Evolutionary conservation across 37 sponge, comb jelly and placozoan species (phyloP).

Genomic region (Aplysina aerophoba): DNA sequence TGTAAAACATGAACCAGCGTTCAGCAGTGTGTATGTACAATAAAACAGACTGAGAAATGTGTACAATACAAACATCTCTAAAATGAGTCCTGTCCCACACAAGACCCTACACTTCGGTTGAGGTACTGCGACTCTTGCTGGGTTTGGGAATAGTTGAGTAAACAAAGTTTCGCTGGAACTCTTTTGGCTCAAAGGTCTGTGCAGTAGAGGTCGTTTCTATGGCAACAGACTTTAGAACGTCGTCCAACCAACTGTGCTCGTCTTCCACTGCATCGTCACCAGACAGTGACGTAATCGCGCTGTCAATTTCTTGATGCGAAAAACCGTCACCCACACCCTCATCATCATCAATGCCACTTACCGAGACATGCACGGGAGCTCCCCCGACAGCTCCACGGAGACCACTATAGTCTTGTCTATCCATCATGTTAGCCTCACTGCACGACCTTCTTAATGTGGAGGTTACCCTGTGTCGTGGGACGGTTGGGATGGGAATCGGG

Average conservation of each 20-base stretch:
- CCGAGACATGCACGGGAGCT: neutral
- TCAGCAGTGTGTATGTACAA: too few species aligned
- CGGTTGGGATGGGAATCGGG: conserved; percentile 29
- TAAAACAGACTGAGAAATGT: too few species aligned
- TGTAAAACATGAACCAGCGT: too few species aligned
- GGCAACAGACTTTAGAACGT: neutral
- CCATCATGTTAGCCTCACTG: neutral
- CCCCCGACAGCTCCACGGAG: conserved; percentile 10
- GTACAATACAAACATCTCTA: too few species aligned
- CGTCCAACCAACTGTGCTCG: conserved; percentile 35
- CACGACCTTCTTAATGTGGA: neutral
- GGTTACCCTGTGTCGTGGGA: neutral
- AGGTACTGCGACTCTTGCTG: neutral
- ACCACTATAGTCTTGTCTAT: neutral
- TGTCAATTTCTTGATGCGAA: neutral
- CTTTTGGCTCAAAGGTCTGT: neutral
- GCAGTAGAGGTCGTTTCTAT: neutral
- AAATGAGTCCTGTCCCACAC: too few species aligned
- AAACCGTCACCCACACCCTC: neutral
- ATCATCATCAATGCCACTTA: neutral
- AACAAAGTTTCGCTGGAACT: neutral
- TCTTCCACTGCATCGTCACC: conserved; percentile 38
- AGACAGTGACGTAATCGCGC: conserved; percentile 23
- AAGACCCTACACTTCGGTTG: neutral
- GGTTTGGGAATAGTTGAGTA: conserved; percentile 12